Base-by-base conservation (phyloP, 1,140 invertebrate species). In the Drosophila sulfurigaster region DNA sequence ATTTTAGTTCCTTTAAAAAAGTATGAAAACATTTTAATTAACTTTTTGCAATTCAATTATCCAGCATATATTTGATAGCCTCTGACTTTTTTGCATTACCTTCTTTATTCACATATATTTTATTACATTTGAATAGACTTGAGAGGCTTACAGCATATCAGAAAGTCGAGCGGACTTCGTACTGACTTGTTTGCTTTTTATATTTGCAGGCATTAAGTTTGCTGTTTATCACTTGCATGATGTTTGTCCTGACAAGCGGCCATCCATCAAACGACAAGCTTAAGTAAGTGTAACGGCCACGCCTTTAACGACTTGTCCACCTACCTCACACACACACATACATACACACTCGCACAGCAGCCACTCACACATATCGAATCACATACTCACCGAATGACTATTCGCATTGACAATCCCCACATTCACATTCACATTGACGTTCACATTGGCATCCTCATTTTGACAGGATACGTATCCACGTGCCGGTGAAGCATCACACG, bases 211-310 rank as follows among this genome's bases (percentile, higher is more conserved):
- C 91, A 72, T 75, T 92, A 75, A 89, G 82, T 68, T 79, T 92
- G 66, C 75, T 89, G 78, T 90, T 89, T 82, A 86, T 89, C 85
- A 86, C 86, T 72, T 89, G 78, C 71, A 78, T 92, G 87, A 75
- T 91, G 75, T 78, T 91, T 69, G 83, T 78, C 32, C 75, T 92
- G 75, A 81, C 87, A 62, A 75, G 71, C 69, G 91, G 82, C 57
- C 91, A 92, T 91, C 91, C 91, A 78, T 90, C 90, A 78, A 86
- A 87, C 75, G 91, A 92, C 48, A 92, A 91, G 78, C 90, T 91
- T 52, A 92, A 92, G 91, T 92, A 88, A 91, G 91, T 81, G 70
- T 75, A 65, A 69, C n/a, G 63, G 51, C 48, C 83, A 82, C 80
- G 80, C 85, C 82, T 56, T 78, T 71, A 71, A 78, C 76, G 73